Conservation (phyloP, 2,113 vertebrate species). For the Thomomys bottae region DNA sequence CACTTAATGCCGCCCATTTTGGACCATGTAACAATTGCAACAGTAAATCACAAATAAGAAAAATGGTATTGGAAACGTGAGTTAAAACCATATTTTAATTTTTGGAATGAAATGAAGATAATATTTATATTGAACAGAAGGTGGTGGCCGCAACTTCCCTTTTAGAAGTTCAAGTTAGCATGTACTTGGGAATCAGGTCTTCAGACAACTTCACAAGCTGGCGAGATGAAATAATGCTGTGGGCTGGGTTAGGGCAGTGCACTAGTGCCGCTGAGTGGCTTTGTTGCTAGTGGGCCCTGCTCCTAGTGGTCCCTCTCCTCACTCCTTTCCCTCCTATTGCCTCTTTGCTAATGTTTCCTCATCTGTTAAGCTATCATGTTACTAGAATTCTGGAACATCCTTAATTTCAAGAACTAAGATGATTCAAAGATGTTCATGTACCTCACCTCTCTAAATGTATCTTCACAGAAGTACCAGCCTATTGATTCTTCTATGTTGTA, state of each 20-base stretch:
- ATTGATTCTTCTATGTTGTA: neutral
- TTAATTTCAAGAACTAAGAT: slow-evolving; percentile 28
- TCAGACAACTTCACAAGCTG: neutral
- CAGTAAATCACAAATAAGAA: slow-evolving; percentile 87
- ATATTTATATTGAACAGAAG: slow-evolving; percentile 1
- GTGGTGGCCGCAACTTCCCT: neutral
- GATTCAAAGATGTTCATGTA: neutral
- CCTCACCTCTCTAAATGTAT: slow-evolving; percentile 6
- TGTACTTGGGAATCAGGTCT: neutral
- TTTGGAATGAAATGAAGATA: slow-evolving; percentile 45
- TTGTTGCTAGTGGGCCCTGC: no score
- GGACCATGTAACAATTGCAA: slow-evolving; percentile 90
- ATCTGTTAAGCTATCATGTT: neutral
- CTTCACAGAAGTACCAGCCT: neutral
- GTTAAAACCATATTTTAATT: slow-evolving; percentile 66
- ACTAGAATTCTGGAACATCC: slow-evolving; percentile 4
- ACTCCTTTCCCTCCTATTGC: neutral
- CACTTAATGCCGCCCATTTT: slow-evolving; percentile 88
- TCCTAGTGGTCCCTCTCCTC: neutral
- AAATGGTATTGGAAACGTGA: slow-evolving; percentile 92
- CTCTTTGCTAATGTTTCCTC: neutral
- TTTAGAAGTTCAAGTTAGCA: neutral
- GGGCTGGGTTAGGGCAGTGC: no score
- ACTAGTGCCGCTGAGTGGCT: no score
- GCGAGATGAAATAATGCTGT: neutral